phyloP scores from a whole-genome alignment of 2,113 vertebrate genomes.

The Pituophis catenifer region DNA sequence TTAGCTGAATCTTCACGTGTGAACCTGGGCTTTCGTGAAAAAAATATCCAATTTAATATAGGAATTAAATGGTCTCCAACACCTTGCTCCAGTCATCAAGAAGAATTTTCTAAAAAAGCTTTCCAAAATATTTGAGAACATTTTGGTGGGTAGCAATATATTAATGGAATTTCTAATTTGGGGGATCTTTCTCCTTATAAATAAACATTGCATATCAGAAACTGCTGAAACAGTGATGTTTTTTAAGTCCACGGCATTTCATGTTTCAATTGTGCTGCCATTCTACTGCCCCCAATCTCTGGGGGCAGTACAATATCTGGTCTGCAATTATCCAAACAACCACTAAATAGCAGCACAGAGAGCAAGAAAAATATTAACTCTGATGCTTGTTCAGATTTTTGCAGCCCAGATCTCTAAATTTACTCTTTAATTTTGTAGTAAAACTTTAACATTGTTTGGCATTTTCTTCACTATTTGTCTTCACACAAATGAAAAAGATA shows the following conservation, averaged over 20 bases:
- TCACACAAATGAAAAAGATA: not conserved
- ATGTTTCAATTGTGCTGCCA: not conserved
- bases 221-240: not conserved
- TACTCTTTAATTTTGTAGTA: not conserved
- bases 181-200: not conserved
- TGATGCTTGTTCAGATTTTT: not conserved
- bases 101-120: not conserved
- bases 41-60: not conserved
- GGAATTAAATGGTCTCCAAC: not conserved
- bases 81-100: not conserved
- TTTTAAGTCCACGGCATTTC: not conserved
- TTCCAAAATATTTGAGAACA: not conserved
- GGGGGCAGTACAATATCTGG: no score
- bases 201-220: not conserved
- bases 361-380: not conserved
- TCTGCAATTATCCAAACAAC: not conserved
- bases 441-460: not conserved
- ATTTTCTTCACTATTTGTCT: not conserved
- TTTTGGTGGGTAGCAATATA: not conserved
- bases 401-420: not conserved
- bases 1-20: not conserved
- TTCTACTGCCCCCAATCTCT: not conserved
- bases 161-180: not conserved
- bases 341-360: not conserved
- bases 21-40: not conserved